Percentiles rank a stretch among this genome's conserved stretches.
Evolutionary conservation across 2,888 invertebrate species (phyloP).

Genomic region (Oasisia sp.): DNA sequence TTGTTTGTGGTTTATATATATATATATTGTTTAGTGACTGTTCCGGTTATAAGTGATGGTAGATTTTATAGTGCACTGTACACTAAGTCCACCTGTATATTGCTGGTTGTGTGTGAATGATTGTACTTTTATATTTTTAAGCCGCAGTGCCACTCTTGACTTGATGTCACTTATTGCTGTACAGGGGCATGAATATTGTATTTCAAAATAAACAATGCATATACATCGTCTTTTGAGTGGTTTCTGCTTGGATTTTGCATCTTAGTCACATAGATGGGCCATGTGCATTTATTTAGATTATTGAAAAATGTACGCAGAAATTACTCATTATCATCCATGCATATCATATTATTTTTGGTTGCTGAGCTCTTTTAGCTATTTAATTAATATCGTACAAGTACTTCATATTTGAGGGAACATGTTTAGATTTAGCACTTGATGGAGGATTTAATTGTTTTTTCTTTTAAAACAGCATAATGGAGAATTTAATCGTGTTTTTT

Average conservation of each 20-base stretch:
- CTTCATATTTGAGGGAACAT: too few species aligned
- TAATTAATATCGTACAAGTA: too few species aligned
- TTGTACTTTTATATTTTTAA: background rate
- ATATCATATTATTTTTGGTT: too few species aligned
- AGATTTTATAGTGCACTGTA: slow-evolving; percentile 5
- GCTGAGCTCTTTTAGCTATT: too few species aligned
- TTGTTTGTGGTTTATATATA: background rate
- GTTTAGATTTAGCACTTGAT: too few species aligned
- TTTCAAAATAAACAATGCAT: background rate
- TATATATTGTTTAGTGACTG: slow-evolving; percentile 1
- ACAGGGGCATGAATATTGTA: background rate
- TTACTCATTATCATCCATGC: too few species aligned
- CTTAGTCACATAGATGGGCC: background rate
- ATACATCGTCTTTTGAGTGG: background rate
- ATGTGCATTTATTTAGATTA: background rate
- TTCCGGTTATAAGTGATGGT: background rate
- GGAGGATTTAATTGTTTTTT: too few species aligned
- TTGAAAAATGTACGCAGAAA: too few species aligned
- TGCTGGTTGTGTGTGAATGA: background rate
- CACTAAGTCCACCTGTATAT: background rate
- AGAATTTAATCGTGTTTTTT: too few species aligned
- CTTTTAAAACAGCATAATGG: too few species aligned
- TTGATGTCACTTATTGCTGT: background rate
- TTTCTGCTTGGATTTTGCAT: background rate
- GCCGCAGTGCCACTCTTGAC: background rate